phyloP scores from a whole-genome alignment of 2,113 vertebrate genomes.

The Camarhynchus parvulus region DNA sequence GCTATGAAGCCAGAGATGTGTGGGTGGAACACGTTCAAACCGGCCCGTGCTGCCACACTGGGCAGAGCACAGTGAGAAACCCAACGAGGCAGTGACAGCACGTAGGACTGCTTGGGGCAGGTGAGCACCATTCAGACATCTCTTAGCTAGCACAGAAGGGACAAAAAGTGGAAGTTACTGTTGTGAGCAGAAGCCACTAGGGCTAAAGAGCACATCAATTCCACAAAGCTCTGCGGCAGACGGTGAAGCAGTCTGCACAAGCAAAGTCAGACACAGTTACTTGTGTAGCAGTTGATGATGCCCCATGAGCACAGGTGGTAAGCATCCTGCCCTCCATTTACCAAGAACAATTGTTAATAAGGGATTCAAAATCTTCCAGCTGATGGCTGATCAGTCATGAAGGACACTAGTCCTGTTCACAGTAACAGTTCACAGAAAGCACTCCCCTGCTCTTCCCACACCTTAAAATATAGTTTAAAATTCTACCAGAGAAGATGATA shows the following conservation, averaged over 20 bases:
- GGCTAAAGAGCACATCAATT: background rate
- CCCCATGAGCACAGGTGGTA: background rate
- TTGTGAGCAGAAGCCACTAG: background rate
- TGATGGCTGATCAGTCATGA: background rate
- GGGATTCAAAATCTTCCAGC: background rate
- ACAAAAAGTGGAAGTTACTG: background rate
- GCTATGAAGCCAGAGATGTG: background rate
- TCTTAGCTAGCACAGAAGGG: background rate
- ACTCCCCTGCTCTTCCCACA: background rate
- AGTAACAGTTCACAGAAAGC: background rate
- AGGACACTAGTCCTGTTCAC: background rate
- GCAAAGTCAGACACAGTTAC: background rate
- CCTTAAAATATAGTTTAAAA: background rate
- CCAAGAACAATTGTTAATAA: background rate
- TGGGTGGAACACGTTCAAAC: background rate
- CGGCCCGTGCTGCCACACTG: rapidly evolving
- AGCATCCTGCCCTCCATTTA: background rate
- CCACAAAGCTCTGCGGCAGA: background rate
- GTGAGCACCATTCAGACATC: background rate
- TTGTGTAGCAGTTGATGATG: background rate
- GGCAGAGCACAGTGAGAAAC: background rate
- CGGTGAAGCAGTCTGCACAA: background rate
- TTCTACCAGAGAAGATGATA: background rate
- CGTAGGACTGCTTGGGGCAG: background rate
- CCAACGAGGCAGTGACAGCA: rapidly evolving